Evolutionary conservation across 2,797 vertebrate genomes (phyloP), one percentile per base, ranked within the genome.

Genomic region (Urophycis tenuis): DNA sequence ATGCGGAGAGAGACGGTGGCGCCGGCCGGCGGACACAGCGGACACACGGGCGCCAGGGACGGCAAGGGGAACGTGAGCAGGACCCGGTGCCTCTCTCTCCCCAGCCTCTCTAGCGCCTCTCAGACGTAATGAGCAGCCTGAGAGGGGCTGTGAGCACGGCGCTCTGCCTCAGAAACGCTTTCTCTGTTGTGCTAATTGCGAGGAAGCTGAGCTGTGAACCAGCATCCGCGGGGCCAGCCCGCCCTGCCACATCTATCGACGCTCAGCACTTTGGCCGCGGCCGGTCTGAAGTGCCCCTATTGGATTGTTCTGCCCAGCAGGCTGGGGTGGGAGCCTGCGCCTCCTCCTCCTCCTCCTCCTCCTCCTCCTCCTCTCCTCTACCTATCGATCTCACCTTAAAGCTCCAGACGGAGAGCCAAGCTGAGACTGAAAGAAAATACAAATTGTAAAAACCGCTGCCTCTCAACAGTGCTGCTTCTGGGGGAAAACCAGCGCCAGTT

Each of bases 251-350:
- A 32, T 76, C 77, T 75, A 80, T 89, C 84, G 83, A 92, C 88
- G 90, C 74, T 77, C 81, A 77, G 79, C 72, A 70, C 74, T 81
- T 79, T 78, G 86, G 84, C 87, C 73, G 60, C 80, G 86, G 80
- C 78, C 81, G 82, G 34, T 73, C 75, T 75, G 74, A 80, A 76
- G 39, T 33, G 29, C 10, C 67, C 67, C 35, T 90, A 91, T 91
- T 87, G 90, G 87, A 91, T 90, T 91, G 88, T 89, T 88, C 87
- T 88, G 86, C 86, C 86, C 86, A 90, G 78, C 76, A 81, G 87
- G 81, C 88, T 90, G 83, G 85, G 79, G 82, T 84, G 86, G 77
- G 75, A 81, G 71, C 83, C 29, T 74, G 82, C 82, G 89, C 88
- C 60, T 67, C 53, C 53, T 64, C n/a, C 60, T 67, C 60, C 60